Conservation (phyloP, 2,113 vertebrate species). For the Limnothrissa miodon region DNA sequence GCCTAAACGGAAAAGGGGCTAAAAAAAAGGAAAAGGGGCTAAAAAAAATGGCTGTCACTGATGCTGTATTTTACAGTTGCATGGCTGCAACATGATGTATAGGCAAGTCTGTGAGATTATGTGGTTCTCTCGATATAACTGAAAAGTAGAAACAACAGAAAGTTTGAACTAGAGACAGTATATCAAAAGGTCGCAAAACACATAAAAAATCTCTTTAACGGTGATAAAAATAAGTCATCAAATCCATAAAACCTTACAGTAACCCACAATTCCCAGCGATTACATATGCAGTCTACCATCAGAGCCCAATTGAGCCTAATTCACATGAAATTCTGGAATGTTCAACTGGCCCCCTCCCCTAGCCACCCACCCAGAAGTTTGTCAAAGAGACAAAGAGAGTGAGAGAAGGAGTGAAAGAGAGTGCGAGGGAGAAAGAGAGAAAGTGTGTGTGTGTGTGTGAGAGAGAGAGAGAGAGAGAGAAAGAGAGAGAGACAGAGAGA, state of each 20-base stretch:
- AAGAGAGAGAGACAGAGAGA: slow-evolving; percentile 51
- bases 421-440: no score
- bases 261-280: neutral
- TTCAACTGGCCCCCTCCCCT: neutral
- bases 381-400: neutral
- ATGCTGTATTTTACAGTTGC: neutral
- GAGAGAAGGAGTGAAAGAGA: neutral
- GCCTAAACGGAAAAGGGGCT: no score
- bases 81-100: neutral
- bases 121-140: neutral
- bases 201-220: neutral
- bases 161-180: neutral
- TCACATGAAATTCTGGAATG: neutral
- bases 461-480: no score
- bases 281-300: neutral
- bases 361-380: neutral
- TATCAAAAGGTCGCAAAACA: neutral
- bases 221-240: neutral
- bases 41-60: neutral
- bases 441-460: neutral
- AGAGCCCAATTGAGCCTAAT: neutral
- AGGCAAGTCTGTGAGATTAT: neutral
- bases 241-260: neutral
- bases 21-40: no score
- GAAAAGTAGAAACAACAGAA: neutral